Conservation (phyloP, 2,888 invertebrate species). For the Alloscopus bannaensis region DNA sequence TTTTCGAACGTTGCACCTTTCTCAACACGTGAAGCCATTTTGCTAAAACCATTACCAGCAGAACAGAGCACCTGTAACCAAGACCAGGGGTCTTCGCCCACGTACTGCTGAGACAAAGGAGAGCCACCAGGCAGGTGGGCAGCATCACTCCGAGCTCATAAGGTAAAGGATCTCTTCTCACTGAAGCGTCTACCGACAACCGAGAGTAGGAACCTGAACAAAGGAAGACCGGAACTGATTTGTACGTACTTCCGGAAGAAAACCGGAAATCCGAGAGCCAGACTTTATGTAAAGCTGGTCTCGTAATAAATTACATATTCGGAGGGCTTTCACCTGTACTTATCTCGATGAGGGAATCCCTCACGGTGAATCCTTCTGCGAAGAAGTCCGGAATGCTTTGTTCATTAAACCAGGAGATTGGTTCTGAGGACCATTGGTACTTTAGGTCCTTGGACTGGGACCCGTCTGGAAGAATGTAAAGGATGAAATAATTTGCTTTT, state of each 20-base stretch:
- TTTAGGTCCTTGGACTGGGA: constrained; percentile 29
- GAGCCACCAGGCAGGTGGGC: neutral
- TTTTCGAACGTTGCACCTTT: too few relatives aligned
- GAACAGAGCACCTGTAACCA: neutral
- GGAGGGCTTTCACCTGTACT: constrained; percentile 17
- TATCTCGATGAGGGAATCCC: too few relatives aligned
- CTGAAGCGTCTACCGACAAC: neutral
- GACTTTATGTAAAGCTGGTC: too few relatives aligned
- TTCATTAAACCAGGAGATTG: too few relatives aligned
- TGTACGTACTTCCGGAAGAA: too few relatives aligned
- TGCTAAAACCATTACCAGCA: neutral
- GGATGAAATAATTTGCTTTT: neutral
- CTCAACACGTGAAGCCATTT: neutral
- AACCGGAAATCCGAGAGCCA: too few relatives aligned
- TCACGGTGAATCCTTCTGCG: too few relatives aligned
- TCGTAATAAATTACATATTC: too few relatives aligned
- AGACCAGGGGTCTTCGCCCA: neutral
- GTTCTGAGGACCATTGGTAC: constrained; percentile 21
- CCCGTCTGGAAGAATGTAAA: constrained; percentile 13
- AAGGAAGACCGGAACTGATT: too few relatives aligned
- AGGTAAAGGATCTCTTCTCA: constrained; percentile 11
- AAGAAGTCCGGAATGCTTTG: too few relatives aligned
- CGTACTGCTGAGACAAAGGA: neutral
- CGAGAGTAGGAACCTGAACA: constrained; percentile 26
- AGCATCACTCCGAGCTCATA: constrained; percentile 34